Percentiles rank a stretch among this genome's conserved stretches.
Evolutionary conservation across 2,797 vertebrate genomes (phyloP).

Genomic region (Fratercula arctica): DNA sequence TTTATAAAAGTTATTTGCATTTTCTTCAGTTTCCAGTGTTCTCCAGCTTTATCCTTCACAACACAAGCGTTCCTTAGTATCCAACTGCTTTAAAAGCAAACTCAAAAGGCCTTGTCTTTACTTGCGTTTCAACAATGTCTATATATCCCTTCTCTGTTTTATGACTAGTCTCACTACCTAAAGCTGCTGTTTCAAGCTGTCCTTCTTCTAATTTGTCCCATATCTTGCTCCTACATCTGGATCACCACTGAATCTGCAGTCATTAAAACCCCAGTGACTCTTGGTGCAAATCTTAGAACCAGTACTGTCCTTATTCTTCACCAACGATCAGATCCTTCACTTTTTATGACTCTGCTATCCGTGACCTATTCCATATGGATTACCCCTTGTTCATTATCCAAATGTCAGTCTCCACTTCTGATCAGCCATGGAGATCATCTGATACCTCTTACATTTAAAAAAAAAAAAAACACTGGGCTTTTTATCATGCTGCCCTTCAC

Average conservation of each 20-base stretch:
- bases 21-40: not conserved
- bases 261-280: not conserved
- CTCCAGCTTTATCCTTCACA: not conserved
- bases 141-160: not conserved
- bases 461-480: not conserved
- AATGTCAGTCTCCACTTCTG: not conserved
- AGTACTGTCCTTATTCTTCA: not conserved
- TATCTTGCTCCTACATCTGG: not conserved
- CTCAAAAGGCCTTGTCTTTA: not conserved
- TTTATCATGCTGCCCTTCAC: not conserved
- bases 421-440: not conserved
- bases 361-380: not conserved
- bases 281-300: not conserved
- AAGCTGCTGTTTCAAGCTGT: not conserved
- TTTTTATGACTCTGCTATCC: not conserved
- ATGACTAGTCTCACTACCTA: not conserved
- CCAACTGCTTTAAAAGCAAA: not conserved
- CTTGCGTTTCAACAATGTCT: fast-evolving
- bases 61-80: not conserved
- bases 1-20: not conserved
- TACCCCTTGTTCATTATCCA: not conserved
- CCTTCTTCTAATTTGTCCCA: not conserved
- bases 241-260: not conserved
- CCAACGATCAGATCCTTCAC: not conserved
- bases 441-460: not conserved